phyloP scores from a whole-genome alignment of 2,888 invertebrate genomes.

The Creontiades dilutus region DNA sequence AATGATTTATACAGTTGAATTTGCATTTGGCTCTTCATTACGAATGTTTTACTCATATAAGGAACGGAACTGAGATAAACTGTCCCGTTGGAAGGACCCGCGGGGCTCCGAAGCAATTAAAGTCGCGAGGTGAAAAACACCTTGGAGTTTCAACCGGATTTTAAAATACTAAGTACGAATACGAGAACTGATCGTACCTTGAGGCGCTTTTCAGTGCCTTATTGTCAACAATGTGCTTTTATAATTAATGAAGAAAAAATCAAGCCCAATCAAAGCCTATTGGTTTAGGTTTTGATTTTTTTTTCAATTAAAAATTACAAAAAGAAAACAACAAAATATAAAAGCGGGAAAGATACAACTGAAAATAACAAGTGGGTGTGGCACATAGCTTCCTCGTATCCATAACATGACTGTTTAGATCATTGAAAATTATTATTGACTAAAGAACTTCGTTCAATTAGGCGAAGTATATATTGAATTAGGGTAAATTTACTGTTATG shows the following conservation, averaged over 20 bases:
- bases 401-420: too few relatives aligned
- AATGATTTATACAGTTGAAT: not conserved
- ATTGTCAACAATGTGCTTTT: not conserved
- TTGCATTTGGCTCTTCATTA: conserved; percentile 1
- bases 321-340: too few relatives aligned
- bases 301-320: too few relatives aligned
- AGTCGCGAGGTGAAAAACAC: not conserved
- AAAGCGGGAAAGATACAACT: too few relatives aligned
- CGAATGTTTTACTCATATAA: not conserved
- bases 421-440: too few relatives aligned
- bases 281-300: too few relatives aligned
- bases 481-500: too few relatives aligned
- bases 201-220: not conserved
- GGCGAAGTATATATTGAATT: too few relatives aligned
- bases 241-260: not conserved
- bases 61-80: not conserved
- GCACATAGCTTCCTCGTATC: too few relatives aligned
- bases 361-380: too few relatives aligned
- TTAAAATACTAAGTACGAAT: not conserved
- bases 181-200: not conserved
- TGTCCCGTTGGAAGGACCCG: not conserved
- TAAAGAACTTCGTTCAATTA: too few relatives aligned
- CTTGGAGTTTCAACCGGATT: not conserved
- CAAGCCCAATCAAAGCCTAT: not conserved
- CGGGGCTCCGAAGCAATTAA: not conserved